These are phyloP conservation scores for Neoscelio sp. DNA, from an alignment of 2,888 invertebrate species.

Conservation along the genomic window DNA sequence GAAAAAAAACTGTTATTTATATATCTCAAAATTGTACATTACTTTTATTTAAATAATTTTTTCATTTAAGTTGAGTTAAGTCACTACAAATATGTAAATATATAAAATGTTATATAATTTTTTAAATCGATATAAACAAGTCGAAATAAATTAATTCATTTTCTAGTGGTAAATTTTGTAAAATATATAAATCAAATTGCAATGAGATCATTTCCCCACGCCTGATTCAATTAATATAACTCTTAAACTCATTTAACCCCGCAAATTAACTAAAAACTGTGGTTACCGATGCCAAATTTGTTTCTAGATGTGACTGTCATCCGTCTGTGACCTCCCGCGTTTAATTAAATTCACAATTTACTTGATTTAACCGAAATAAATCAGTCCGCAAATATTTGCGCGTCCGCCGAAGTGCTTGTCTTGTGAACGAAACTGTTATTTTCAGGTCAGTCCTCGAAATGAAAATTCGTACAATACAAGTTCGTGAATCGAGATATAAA, in stretches of 20 bases:
- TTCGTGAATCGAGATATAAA: conserved; percentile 35
- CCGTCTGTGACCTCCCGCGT: conserved; percentile 9
- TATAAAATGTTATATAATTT: no score
- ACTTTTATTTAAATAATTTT: no score
- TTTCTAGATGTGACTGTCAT: conserved; percentile 23
- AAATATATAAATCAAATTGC: no score
- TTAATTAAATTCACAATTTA: conserved; percentile 50
- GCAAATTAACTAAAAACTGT: conserved; percentile 27
- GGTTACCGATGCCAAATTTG: not conserved
- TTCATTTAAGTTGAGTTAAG: no score
- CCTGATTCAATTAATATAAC: conserved; percentile 31
- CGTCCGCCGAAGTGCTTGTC: conserved; percentile 25
- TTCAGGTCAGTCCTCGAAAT: conserved; percentile 25
- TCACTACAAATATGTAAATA: no score
- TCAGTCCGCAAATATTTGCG: conserved; percentile 49
- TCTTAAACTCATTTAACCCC: not conserved
- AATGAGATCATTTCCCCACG: not conserved
- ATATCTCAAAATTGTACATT: no score
- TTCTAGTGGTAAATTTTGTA: no score
- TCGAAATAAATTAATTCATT: no score
- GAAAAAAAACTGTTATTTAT: no score
- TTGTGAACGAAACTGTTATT: conserved; percentile 44
- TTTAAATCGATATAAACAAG: no score
- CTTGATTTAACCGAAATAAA: conserved; percentile 47
- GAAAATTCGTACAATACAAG: conserved; percentile 47